A percentile compares a stretch with the other conserved stretches of the same genome.
Evolutionary conservation across 2,113 vertebrate species (phyloP).

Genomic region (Pluvialis apricaria): DNA sequence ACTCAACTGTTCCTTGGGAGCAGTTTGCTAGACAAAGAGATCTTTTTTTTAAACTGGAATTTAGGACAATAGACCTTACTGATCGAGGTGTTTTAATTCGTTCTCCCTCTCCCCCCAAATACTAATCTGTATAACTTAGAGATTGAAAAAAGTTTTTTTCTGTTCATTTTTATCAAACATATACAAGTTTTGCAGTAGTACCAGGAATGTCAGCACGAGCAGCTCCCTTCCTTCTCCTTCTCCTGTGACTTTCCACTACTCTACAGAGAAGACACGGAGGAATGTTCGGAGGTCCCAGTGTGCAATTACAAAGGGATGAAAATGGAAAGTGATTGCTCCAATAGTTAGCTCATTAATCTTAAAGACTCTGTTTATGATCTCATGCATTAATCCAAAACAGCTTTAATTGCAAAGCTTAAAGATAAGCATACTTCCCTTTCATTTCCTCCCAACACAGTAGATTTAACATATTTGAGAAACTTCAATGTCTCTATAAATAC

Average conservation of each 20-base stretch:
- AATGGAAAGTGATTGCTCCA: conserved; percentile 28
- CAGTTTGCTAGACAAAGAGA: conserved; percentile 20
- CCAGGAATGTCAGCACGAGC: background rate
- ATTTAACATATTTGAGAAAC: background rate
- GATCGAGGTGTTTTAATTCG: background rate
- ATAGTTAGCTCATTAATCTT: conserved; percentile 27
- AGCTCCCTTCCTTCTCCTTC: background rate
- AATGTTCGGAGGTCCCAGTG: background rate
- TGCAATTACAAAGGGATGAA: conserved; percentile 4
- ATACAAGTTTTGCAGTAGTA: background rate
- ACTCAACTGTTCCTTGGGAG: conserved; percentile 33
- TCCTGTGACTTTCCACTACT: background rate
- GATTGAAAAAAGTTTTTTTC: background rate
- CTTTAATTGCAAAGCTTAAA: background rate
- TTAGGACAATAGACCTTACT: background rate
- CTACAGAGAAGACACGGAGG: background rate
- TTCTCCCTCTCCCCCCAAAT: background rate
- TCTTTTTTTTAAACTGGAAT: background rate
- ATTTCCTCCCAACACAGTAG: background rate
- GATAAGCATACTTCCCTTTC: background rate
- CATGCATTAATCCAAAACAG: background rate
- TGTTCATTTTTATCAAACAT: background rate
- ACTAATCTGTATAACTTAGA: background rate
- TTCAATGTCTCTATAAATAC: background rate
- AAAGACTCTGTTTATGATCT: background rate